Conservation (phyloP, 2,888 invertebrate species). For the Arenicola marina region DNA sequence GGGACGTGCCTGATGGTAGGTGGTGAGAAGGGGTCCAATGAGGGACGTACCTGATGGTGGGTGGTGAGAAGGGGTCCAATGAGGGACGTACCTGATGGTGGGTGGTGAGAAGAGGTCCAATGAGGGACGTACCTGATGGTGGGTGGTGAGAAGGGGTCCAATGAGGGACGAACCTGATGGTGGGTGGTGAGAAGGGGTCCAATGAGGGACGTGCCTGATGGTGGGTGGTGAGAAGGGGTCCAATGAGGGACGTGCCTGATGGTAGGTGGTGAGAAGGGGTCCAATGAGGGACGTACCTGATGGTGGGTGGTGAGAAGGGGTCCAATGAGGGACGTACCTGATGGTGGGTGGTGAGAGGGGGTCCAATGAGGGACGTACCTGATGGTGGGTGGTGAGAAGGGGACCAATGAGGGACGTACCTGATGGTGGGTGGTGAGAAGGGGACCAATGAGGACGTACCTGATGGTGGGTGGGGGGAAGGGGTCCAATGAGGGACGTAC, state of each 20-base stretch:
- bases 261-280: constrained; percentile 75
- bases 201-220: constrained; percentile 72
- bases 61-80: constrained; percentile 77
- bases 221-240: constrained; percentile 77
- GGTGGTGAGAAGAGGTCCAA: constrained; percentile 79
- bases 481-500: constrained; percentile 75
- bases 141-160: constrained; percentile 77
- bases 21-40: constrained; percentile 75
- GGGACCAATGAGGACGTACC: constrained; percentile 74
- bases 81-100: constrained; percentile 70
- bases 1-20: constrained; percentile 72
- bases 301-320: constrained; percentile 74
- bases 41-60: constrained; percentile 71
- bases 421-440: constrained; percentile 74
- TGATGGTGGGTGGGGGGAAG: constrained; percentile 74
- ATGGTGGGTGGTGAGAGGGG: constrained; percentile 76
- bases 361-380: constrained; percentile 72
- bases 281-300: constrained; percentile 72
- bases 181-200: constrained; percentile 75
- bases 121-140: constrained; percentile 70
- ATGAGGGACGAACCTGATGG: constrained; percentile 70
- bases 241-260: constrained; percentile 72
- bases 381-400: constrained; percentile 75
- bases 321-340: constrained; percentile 72
- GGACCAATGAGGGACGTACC: constrained; percentile 73